These are phyloP conservation scores for Micropoecilia bifurca DNA, from an alignment of 2,797 vertebrate genomes.

Conservation along the genomic window DNA sequence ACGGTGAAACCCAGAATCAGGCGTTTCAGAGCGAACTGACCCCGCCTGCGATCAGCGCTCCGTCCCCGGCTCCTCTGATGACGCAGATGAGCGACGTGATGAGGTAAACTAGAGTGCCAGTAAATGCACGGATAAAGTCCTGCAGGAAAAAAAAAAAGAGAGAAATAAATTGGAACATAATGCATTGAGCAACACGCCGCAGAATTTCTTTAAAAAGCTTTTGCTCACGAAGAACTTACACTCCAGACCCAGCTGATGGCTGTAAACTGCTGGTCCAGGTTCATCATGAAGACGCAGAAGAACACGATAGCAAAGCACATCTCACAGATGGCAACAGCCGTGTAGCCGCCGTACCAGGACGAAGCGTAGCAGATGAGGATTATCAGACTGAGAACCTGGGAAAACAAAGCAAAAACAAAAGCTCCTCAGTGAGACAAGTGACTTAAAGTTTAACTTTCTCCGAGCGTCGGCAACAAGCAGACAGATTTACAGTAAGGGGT, in stretches of 20 bases:
- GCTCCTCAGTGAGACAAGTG: neutral
- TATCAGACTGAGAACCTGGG: constrained; percentile 82
- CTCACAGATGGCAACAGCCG: constrained; percentile 79
- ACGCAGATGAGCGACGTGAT: constrained; percentile 80
- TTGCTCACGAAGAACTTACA: constrained; percentile 74
- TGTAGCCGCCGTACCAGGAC: constrained; percentile 66
- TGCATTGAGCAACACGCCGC: neutral
- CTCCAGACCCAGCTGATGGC: constrained; percentile 88
- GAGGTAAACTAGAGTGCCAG: constrained; percentile 73
- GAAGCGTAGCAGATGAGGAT: constrained; percentile 86
- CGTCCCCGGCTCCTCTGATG: constrained; percentile 63
- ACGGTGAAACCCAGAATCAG: constrained; percentile 3
- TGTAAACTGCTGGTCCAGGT: constrained; percentile 80
- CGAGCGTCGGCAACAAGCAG: constrained; percentile 20
- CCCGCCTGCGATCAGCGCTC: constrained; percentile 78
- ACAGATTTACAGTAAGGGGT: constrained; percentile 33
- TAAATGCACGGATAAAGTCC: constrained; percentile 76
- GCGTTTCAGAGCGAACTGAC: constrained; percentile 56
- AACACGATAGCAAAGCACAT: constrained; percentile 80
- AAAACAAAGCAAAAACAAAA: neutral
- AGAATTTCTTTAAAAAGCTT: neutral
- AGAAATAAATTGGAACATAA: constrained; percentile 17
- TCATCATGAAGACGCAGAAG: constrained; percentile 84
- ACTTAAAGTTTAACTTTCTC: constrained; percentile 4
- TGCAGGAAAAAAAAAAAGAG: constrained; percentile 35